Evolutionary conservation across 2,113 vertebrate species (phyloP), one percentile per base, ranked within the genome.

Genomic region (Cyanoderma ruficeps): DNA sequence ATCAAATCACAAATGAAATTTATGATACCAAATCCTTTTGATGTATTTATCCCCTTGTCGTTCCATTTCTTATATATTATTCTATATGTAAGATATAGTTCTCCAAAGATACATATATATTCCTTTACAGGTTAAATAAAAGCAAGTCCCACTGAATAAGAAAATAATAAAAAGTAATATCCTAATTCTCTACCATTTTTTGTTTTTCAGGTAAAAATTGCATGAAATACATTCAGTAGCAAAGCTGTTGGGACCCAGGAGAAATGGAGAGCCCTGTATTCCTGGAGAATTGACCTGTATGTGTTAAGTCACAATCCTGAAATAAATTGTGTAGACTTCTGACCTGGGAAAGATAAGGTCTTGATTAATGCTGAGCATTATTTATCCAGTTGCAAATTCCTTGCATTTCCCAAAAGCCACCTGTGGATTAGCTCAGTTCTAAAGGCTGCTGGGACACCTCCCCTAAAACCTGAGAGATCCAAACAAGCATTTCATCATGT

Each of bases 101-200:
- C 96, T 91, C 83, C 90, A 93, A 93, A 97, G 93, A 94, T 97
- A 96, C 84, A 93, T 83, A 93, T 95, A 79, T 89, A 86, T 85
- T 88, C 84, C 92, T 97, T 97, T 95, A 93, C 88, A 97, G 94
- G 86, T 96, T 97, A 97, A 96, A 87, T 94, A 97, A 96, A 96
- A 96, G 93, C 90, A 96, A 93, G 59, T 97, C 89, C 64, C 88
- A 97, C 70, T 31, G 68, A 89, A 93, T 93, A 93, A 94, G 92
- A 96, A 96, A 96, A 97, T 98, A 96, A 96, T 60, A 83, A 82
- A 85, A 94, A 94, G 64, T 95, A 89, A 89, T 87, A 87, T 74
- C 65, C 87, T 97, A 59, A 90, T 81, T 95, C 85, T 94, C 60
- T 96, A 95, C 35, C 65, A 76, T 85, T 93, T 79, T 91, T 91